These are phyloP conservation scores for Stichopus chloronotus DNA, from an alignment of 35 echinoderm and acorn worm species.

Conservation along the genomic window DNA sequence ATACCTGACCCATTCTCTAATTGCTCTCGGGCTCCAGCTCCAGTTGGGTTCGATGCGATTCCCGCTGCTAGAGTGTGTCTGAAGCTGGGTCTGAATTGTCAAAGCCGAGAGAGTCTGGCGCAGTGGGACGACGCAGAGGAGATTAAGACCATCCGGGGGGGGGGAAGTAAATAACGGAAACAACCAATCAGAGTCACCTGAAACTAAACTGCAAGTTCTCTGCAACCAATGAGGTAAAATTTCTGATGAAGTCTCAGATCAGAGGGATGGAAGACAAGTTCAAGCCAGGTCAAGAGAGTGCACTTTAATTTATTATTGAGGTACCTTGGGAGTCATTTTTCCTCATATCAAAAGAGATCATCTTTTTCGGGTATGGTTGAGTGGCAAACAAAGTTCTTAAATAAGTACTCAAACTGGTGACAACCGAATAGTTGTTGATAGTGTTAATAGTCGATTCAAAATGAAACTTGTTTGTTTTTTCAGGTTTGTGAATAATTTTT, in stretches of 20 bases:
- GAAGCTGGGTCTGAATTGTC: not conserved
- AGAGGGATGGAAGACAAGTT: not conserved
- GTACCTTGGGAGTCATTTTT: not conserved
- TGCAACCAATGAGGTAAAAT: not conserved
- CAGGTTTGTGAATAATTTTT: too few species aligned
- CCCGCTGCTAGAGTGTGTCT: conserved; percentile 21
- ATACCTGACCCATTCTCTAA: not conserved
- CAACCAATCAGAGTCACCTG: conserved; percentile 4
- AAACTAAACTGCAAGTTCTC: not conserved
- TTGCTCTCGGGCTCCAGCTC: conserved; percentile 8
- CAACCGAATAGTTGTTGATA: too few species aligned
- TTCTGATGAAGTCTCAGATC: not conserved
- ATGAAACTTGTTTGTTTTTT: too few species aligned
- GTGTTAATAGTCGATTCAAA: too few species aligned
- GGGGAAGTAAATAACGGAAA: not conserved
- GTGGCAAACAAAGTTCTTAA: too few species aligned
- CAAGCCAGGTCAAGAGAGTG: not conserved
- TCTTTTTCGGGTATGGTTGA: too few species aligned
- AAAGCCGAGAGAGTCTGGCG: not conserved
- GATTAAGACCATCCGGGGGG: not conserved
- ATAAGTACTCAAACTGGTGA: too few species aligned
- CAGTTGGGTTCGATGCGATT: not conserved
- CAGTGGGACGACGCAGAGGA: conserved; percentile 5
- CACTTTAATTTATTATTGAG: not conserved
- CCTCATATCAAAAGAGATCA: too few species aligned